Conservation (phyloP, 2,888 invertebrate species). For the Drosophila seclusa region DNA sequence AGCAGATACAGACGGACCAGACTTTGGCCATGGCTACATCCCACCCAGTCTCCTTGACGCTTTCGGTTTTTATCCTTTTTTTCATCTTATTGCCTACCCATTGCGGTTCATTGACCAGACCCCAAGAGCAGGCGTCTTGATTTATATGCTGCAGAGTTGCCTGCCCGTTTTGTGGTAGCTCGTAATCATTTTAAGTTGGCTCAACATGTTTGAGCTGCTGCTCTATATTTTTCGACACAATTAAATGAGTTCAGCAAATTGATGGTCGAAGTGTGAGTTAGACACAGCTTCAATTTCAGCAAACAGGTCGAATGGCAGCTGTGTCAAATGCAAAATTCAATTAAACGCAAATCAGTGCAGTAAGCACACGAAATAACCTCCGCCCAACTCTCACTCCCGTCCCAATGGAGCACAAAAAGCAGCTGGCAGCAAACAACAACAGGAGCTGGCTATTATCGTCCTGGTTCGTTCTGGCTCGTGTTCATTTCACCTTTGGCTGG, state of each 20-base stretch:
- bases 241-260: conserved; percentile 56
- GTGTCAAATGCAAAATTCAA: conserved; percentile 73
- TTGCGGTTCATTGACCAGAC: conserved; percentile 73
- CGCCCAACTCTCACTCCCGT: background rate
- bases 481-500: conserved; percentile 51
- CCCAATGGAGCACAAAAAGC: conserved; percentile 6
- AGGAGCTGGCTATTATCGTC: conserved; percentile 31
- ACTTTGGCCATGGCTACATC: conserved; percentile 13
- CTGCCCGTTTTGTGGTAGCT: conserved; percentile 29
- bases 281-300: conserved; percentile 2
- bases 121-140: conserved; percentile 50
- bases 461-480: conserved; percentile 15
- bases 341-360: conserved; percentile 75
- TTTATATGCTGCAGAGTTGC: conserved; percentile 55
- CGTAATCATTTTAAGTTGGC: conserved; percentile 61
- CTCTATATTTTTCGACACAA: conserved; percentile 42
- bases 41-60: background rate
- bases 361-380: conserved; percentile 57
- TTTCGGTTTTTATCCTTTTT: conserved; percentile 17
- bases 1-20: conserved; percentile 15
- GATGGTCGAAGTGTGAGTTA: conserved; percentile 24
- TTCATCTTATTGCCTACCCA: conserved; percentile 18
- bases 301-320: conserved; percentile 24
- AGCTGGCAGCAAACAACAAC: conserved; percentile 42
- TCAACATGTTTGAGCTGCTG: conserved; percentile 47